A percentile compares a stretch with the other conserved stretches of the same genome.
Conservation (phyloP, 92 coral and sea anemone species). For the Hydrozoanthus gracilis region DNA sequence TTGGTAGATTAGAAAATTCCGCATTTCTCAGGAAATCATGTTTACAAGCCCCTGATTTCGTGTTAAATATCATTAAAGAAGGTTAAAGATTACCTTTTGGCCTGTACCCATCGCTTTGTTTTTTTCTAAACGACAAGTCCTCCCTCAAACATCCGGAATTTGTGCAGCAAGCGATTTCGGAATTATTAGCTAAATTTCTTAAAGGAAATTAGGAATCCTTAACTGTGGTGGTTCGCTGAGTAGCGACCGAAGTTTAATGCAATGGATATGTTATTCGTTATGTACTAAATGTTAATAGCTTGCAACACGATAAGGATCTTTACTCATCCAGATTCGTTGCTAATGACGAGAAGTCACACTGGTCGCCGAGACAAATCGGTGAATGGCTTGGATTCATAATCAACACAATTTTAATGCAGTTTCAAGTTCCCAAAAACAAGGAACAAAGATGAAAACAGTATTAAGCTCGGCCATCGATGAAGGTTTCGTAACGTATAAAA, state of each 20-base stretch:
- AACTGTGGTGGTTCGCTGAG: too few species aligned
- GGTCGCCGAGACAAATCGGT: conserved; percentile 66
- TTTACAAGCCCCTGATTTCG: conserved; percentile 43
- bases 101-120: conserved; percentile 36
- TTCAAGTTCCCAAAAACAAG: neutral
- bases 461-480: neutral
- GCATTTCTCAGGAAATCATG: conserved; percentile 26
- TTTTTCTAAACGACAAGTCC: too few species aligned
- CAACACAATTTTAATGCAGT: conserved; percentile 32
- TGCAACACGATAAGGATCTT: conserved; percentile 61
- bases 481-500: neutral
- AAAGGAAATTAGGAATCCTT: too few species aligned
- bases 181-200: conserved; percentile 48
- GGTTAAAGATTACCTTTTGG: conserved; percentile 53
- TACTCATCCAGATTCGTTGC: conserved; percentile 45
- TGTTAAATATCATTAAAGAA: conserved; percentile 37
- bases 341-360: conserved; percentile 70
- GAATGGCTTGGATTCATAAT: conserved; percentile 75
- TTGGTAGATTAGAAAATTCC: neutral
- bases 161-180: conserved; percentile 46
- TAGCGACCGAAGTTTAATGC: too few species aligned
- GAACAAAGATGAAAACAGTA: neutral
- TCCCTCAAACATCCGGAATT: too few species aligned
- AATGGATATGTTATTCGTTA: too few species aligned
- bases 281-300: too few species aligned